Percentiles rank a stretch among this genome's conserved stretches.
phyloP scores from a whole-genome alignment of 2,888 invertebrate species.

The Omphaloscelis lunosa region DNA sequence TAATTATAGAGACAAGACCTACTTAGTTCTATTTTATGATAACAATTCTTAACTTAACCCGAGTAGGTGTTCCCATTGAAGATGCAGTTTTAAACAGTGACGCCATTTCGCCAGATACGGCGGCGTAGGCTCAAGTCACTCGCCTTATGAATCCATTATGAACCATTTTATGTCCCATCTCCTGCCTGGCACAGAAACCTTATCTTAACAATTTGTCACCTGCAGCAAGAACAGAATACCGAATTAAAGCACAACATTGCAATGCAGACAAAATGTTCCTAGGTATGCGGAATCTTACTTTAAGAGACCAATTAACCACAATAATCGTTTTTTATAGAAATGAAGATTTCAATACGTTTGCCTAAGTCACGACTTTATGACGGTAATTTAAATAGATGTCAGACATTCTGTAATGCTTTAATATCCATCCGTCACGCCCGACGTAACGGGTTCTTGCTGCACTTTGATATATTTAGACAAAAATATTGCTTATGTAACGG shows the following conservation, averaged over 20 bases:
- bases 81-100: constrained; percentile 26
- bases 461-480: constrained; percentile 14
- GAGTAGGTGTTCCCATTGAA: constrained; percentile 13
- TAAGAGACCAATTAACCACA: constrained; percentile 1
- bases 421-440: constrained; percentile 13
- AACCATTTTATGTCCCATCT: constrained; percentile 44
- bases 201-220: constrained; percentile 55
- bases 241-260: constrained; percentile 29
- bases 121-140: constrained; percentile 15
- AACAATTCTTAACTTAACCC: neutral
- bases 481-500: neutral
- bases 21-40: neutral
- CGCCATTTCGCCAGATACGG: constrained; percentile 4
- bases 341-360: constrained; percentile 13
- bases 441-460: constrained; percentile 11
- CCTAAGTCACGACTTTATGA: constrained; percentile 28
- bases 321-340: neutral
- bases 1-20: neutral
- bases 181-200: constrained; percentile 31
- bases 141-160: constrained; percentile 40
- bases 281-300: neutral
- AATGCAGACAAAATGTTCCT: neutral
- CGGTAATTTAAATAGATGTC: constrained; percentile 25
- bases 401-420: constrained; percentile 31
- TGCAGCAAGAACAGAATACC: constrained; percentile 22